Percentiles rank a stretch among this genome's conserved stretches.
Evolutionary conservation across 2,113 vertebrate species (phyloP).

Genomic region (Semicossyphus pulcher): DNA sequence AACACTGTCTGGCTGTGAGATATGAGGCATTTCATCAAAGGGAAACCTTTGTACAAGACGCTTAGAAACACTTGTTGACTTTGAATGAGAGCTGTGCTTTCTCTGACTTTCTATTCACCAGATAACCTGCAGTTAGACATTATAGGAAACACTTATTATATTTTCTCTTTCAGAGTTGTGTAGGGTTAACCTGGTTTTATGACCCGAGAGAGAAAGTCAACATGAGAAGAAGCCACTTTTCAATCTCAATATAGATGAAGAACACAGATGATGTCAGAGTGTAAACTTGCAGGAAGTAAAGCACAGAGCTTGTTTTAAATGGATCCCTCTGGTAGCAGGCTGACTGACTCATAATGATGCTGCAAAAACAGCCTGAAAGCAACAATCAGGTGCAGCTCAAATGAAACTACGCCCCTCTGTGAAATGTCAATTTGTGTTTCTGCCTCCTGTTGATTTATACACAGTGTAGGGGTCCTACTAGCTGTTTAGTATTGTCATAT

Average conservation of each 20-base stretch:
- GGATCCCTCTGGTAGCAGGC: slow-evolving; percentile 42
- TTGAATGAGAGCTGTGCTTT: slow-evolving; percentile 1
- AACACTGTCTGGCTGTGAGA: slow-evolving; percentile 38
- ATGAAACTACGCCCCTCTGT: slow-evolving; percentile 52
- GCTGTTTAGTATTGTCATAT: slow-evolving; percentile 20
- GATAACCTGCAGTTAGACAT: no score
- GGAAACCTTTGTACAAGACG: slow-evolving; percentile 1
- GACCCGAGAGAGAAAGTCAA: no score
- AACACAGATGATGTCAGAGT: no score
- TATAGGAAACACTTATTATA: no score
- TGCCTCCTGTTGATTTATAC: slow-evolving; percentile 49
- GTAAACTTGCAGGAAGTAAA: no score
- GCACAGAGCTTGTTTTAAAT: no score
- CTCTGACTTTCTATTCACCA: background rate
- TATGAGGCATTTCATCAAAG: slow-evolving; percentile 6
- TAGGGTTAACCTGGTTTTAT: no score
- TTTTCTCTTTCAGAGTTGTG: no score
- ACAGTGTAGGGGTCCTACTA: slow-evolving; percentile 1
- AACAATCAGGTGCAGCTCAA: slow-evolving; percentile 47
- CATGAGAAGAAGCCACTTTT: no score
- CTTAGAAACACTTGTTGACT: slow-evolving; percentile 28
- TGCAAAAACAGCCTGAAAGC: slow-evolving; percentile 56
- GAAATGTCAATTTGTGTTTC: slow-evolving; percentile 56
- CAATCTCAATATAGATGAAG: no score
- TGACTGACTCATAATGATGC: slow-evolving; percentile 45